Base-by-base conservation (phyloP, 2,797 vertebrate species). In the Hippopotamyrus pictus region DNA sequence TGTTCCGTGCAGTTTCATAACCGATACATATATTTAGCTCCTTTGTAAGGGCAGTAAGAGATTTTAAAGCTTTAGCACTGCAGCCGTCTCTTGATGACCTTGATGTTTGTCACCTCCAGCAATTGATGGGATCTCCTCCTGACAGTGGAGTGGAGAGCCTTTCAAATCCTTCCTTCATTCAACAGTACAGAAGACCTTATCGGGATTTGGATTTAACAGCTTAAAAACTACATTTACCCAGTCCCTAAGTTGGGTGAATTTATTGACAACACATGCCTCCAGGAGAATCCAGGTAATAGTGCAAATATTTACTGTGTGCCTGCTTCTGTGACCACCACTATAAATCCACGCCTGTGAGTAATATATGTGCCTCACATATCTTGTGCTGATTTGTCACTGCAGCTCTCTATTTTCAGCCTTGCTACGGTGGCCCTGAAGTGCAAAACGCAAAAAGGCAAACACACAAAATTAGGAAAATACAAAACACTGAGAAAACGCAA, bases 261-360 rank as follows among this genome's bases (percentile, higher is more conserved):
- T 37, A 76, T 76, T 76, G 69, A 76, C 69, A 76, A 41, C 14
- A 37, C 69, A 76, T 76, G 69, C 11, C 69, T 76, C 69, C 22
- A 37, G 69, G 69, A 17, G 33, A 76, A 41, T 76, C 69, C 69
- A 7, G 69, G 69, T 41, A 76, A 41, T 76, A 76, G 69, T 76
- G 69, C 69, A 76, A 76, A 76, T 76, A 76, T 76, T 76, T 76
- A 76, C 69, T 76, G 69, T 76, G 69, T 76, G 69, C 69, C 14
- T 37, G 69, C 33, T 76, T 37, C 69, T 37, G 33, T 76, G 69
- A 76, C 12, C 33, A 76, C 33, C 1, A 5, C 69, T 37, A 76
- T 41, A 76, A 17, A 76, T 76, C 69, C 69, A 76, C 14, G 14
- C 69, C 69, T 76, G 33, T 76, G 69, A 76, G 69, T 76, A 76